These are phyloP conservation scores for Choristoneura rosaceana DNA, from an alignment of 2,888 invertebrate species.

Conservation along the genomic window DNA sequence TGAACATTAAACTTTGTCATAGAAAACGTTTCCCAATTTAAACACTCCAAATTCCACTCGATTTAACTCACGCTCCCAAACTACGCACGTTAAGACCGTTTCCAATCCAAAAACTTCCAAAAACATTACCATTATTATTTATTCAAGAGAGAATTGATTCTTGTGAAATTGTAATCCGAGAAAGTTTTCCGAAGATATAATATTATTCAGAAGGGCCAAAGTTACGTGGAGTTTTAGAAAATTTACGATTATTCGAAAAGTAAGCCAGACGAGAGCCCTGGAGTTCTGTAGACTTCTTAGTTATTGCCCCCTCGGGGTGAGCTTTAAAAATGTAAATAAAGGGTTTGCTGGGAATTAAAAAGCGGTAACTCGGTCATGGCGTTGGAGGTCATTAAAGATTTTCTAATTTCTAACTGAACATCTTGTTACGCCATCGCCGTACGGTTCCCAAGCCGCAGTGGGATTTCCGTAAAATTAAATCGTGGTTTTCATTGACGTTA, in stretches of 20 bases:
- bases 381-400: neutral
- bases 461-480: too few species aligned
- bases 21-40: too few species aligned
- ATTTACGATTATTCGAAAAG: slow-evolving; percentile 51
- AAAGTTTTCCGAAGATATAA: slow-evolving; percentile 44
- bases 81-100: slow-evolving; percentile 19
- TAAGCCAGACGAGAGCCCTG: slow-evolving; percentile 43
- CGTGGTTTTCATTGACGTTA: too few species aligned
- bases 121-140: slow-evolving; percentile 39
- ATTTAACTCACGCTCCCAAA: slow-evolving; percentile 20
- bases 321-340: slow-evolving; percentile 41
- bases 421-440: too few species aligned
- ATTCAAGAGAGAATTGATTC: slow-evolving; percentile 36
- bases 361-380: neutral
- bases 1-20: too few species aligned
- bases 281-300: slow-evolving; percentile 37
- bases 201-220: slow-evolving; percentile 49
- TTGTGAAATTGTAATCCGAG: slow-evolving; percentile 45
- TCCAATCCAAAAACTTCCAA: slow-evolving; percentile 12
- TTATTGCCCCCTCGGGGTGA: slow-evolving; percentile 40
- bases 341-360: slow-evolving; percentile 27
- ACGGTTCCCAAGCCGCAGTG: too few species aligned
- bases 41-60: neutral
- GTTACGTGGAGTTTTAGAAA: slow-evolving; percentile 42
- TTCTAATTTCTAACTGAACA: neutral